phyloP scores from a whole-genome alignment of 2,113 vertebrate species.

The Myxocyprinus asiaticus region DNA sequence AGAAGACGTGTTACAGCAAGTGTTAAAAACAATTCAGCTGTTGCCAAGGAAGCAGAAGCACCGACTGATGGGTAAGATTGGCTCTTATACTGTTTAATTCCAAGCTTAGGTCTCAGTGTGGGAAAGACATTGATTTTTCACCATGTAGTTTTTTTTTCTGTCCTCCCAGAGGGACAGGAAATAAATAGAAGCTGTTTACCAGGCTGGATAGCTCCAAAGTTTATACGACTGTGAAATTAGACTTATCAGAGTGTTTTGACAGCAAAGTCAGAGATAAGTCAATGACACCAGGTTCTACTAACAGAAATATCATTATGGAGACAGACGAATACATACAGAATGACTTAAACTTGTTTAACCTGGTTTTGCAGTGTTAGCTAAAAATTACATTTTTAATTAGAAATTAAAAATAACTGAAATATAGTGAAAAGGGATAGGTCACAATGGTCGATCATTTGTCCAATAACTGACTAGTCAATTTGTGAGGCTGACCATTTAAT shows the following conservation, averaged over 20 bases:
- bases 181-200: slow-evolving; percentile 62
- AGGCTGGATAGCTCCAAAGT: slow-evolving; percentile 46
- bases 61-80: slow-evolving; percentile 64
- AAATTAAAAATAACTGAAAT: too few species aligned
- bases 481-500: too few species aligned
- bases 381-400: too few species aligned
- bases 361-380: too few species aligned
- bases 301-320: too few species aligned
- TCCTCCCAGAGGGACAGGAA: slow-evolving; percentile 55
- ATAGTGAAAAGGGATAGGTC: too few species aligned
- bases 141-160: slow-evolving; percentile 49
- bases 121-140: slow-evolving; percentile 69
- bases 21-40: slow-evolving; percentile 70
- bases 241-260: slow-evolving; percentile 27
- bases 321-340: too few species aligned
- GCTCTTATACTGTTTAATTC: slow-evolving; percentile 74
- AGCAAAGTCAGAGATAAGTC: background rate
- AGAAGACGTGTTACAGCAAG: slow-evolving; percentile 63
- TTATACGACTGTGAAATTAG: slow-evolving; percentile 46
- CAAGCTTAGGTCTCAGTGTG: slow-evolving; percentile 59
- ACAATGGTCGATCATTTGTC: too few species aligned
- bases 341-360: too few species aligned
- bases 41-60: slow-evolving; percentile 57
- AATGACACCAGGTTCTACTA: background rate
- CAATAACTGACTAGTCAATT: too few species aligned